A percentile compares a stretch with the other conserved stretches of the same genome.
Evolutionary conservation across 2,888 invertebrate species (phyloP).

Genomic region (Epinotia brunnichana): DNA sequence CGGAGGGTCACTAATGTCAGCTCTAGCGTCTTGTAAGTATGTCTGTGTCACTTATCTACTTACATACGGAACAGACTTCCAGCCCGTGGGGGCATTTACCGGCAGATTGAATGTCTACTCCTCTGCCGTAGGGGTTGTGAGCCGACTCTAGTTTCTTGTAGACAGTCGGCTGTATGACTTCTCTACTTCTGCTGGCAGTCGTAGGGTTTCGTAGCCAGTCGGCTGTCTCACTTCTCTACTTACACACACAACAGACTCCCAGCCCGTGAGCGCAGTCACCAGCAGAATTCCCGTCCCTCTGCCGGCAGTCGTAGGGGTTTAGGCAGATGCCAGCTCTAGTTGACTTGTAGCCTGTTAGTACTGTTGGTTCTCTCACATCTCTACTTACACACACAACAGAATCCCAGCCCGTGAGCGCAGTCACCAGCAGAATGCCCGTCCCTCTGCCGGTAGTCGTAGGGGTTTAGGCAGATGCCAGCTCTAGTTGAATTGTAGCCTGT

Average conservation of each 20-base stretch:
- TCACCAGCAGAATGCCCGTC: constrained; percentile 68
- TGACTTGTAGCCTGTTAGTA: not conserved
- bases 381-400: constrained; percentile 92
- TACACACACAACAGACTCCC: constrained; percentile 80
- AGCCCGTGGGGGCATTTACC: constrained; percentile 92
- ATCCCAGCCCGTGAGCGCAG: constrained; percentile 92
- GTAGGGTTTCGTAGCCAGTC: constrained; percentile 74
- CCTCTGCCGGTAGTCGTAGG: not conserved
- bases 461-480: too few species aligned
- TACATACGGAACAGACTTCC: constrained; percentile 69
- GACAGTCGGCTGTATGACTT: constrained; percentile 57
- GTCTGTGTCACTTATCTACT: too few species aligned
- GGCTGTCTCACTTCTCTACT: too few species aligned
- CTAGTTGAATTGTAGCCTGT: too few species aligned
- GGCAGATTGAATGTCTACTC: constrained; percentile 80
- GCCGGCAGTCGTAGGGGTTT: constrained; percentile 93
- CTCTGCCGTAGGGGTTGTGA: too few species aligned
- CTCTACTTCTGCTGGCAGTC: constrained; percentile 88
- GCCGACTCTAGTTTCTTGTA: not conserved
- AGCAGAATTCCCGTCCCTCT: constrained; percentile 86
- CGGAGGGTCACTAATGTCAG: too few species aligned
- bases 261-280: constrained; percentile 93
- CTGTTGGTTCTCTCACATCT: not conserved
- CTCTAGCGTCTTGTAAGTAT: too few species aligned
- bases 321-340: constrained; percentile 89